Evolutionary conservation across 2,113 vertebrate genomes (phyloP), one percentile per base, ranked within the genome.

Genomic region (Asarcornis scutulata): DNA sequence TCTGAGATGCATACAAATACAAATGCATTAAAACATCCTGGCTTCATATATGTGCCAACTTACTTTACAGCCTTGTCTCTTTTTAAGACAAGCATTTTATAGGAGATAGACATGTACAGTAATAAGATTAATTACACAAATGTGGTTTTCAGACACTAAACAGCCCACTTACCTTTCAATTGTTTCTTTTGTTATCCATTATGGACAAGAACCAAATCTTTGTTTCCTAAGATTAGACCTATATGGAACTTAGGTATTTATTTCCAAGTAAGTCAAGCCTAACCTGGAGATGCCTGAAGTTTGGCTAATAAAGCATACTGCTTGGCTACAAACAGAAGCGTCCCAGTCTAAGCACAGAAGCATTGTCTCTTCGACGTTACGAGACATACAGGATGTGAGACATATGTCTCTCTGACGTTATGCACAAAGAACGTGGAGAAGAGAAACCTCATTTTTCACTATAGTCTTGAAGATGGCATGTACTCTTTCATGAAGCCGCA

Each of bases 11-110:
- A 52, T 55, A 34, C 16, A 83, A 38, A 22, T 63, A 94, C 90
- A 74, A 8, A 78, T 9, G 20, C n/a, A 93, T 73, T 73, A 83
- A 96, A 83, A 91, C 18, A 90, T 63, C 31, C 46, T 88, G 68
- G 34, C 52, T 88, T 95, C 66, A 94, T 79, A 36, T 75, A 93
- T 31, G 60, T 66, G 84, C 27, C 69, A 80, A 52, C 17, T 88
- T 74, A 89, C 69, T 88, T 93, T 56, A 92, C 85, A 93, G 44
- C 13, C 9, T 32, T 68, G 40, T 82, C 62, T 96, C 88, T 80
- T 73, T 94, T 91, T 73, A 72, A 80, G 50, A 86, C 11, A 62
- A 87, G 27, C 10, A 79, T 91, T 95, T 88, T 91, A 88, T 44
- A 86, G 63, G 63, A 89, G 34, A 32, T 56, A 77, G 34, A 69